phyloP scores from a whole-genome alignment of 53 echinoderm and acorn worm genomes.

The Apostichopus leukothele region DNA sequence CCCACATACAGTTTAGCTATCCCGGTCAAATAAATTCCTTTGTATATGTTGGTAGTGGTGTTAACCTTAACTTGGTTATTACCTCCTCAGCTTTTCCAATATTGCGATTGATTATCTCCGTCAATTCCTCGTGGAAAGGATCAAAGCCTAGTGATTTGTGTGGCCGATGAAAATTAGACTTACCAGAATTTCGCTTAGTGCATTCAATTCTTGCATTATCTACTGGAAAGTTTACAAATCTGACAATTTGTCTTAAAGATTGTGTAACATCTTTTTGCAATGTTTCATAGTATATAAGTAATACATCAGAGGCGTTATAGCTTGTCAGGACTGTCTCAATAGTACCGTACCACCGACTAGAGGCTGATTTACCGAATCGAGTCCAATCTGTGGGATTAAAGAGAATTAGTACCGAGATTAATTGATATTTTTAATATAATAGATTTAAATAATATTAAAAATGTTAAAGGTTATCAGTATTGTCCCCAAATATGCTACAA shows the following conservation, averaged over 20 bases:
- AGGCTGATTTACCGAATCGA: background rate
- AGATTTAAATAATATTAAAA: too few species aligned
- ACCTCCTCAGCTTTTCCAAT: constrained; percentile 13
- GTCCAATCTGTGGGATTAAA: constrained; percentile 24
- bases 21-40: background rate
- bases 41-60: background rate
- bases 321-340: background rate
- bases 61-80: background rate
- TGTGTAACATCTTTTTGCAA: background rate
- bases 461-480: too few species aligned
- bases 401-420: background rate
- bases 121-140: constrained; percentile 2
- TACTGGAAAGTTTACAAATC: constrained; percentile 9
- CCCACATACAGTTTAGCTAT: too few species aligned
- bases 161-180: constrained; percentile 20
- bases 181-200: background rate
- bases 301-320: background rate
- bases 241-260: constrained; percentile 18
- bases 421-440: too few species aligned
- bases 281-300: constrained; percentile 20
- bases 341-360: background rate
- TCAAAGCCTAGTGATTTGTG: constrained; percentile 17
- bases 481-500: too few species aligned
- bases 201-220: constrained; percentile 16
- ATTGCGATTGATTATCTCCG: background rate